Evolutionary conservation across 2,797 vertebrate genomes (phyloP).

Genomic region (Crocodylus rhombifer): DNA sequence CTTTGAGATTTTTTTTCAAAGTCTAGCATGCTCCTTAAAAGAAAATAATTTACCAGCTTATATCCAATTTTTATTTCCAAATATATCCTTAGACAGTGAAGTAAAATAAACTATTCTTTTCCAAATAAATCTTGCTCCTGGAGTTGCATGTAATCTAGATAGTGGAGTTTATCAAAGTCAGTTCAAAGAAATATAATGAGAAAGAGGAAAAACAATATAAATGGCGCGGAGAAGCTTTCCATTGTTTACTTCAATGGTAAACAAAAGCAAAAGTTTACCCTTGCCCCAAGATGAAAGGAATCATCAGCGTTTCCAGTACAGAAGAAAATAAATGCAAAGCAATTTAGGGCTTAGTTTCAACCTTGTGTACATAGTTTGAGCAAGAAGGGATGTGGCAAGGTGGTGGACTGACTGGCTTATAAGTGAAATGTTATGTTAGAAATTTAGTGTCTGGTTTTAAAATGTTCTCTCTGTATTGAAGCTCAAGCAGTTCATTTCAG

Average conservation of each 20-base stretch:
- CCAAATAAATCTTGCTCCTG: neutral
- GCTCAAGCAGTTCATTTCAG: neutral
- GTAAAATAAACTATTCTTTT: neutral
- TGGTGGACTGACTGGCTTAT: neutral
- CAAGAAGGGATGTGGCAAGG: neutral
- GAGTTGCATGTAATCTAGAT: neutral
- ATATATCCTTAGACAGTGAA: neutral
- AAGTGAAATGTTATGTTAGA: neutral
- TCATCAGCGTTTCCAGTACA: neutral
- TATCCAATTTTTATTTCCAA: neutral
- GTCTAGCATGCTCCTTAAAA: neutral
- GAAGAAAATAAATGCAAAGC: neutral
- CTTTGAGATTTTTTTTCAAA: neutral
- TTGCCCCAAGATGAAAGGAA: neutral
- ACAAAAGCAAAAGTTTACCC: neutral
- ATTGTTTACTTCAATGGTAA: neutral
- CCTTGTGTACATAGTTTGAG: accelerated
- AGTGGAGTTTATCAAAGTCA: neutral
- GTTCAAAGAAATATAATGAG: neutral
- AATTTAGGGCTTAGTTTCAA: neutral
- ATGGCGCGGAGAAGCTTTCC: neutral
- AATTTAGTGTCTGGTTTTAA: neutral
- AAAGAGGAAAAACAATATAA: neutral
- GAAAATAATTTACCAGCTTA: neutral
- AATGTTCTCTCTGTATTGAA: neutral